Conservation (phyloP, 2,888 invertebrate species). For the Steinernema hermaphroditum region DNA sequence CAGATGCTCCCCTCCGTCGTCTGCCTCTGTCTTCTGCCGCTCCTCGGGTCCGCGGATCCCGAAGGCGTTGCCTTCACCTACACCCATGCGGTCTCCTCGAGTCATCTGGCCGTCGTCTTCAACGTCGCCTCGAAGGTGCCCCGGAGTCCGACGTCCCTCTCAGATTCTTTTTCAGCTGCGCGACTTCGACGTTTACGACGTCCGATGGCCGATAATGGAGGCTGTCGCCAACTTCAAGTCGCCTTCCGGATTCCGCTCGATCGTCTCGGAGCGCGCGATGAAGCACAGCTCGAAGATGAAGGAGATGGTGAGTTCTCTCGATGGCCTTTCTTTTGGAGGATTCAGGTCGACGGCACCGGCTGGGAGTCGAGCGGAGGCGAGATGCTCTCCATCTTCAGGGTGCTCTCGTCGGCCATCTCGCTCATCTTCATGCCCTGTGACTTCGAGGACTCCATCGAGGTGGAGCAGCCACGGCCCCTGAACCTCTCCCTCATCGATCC, state of each 20-base stretch:
- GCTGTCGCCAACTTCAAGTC: neutral
- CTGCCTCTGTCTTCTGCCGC: neutral
- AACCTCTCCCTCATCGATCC: slow-evolving; percentile 8
- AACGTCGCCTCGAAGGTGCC: neutral
- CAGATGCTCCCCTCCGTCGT: no score
- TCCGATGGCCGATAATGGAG: slow-evolving; percentile 17
- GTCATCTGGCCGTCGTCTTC: slow-evolving; percentile 8
- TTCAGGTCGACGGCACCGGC: neutral
- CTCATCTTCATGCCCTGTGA: slow-evolving; percentile 6
- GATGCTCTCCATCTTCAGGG: neutral
- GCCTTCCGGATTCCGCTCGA: neutral
- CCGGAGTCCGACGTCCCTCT: no score
- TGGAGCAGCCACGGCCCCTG: neutral
- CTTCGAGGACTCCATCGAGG: neutral
- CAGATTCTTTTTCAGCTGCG: neutral
- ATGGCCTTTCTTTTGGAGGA: no score
- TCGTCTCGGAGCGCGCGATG: neutral
- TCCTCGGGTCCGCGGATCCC: neutral
- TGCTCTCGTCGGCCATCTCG: neutral
- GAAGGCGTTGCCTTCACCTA: neutral
- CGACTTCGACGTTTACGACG: slow-evolving; percentile 8
- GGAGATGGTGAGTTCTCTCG: neutral
- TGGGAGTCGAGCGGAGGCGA: neutral
- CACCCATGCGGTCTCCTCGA: slow-evolving; percentile 10
- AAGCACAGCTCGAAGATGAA: neutral